A percentile compares a stretch with the other conserved stretches of the same genome.
Evolutionary conservation across 2,888 invertebrate species (phyloP).

Genomic region (Clostera curtula): DNA sequence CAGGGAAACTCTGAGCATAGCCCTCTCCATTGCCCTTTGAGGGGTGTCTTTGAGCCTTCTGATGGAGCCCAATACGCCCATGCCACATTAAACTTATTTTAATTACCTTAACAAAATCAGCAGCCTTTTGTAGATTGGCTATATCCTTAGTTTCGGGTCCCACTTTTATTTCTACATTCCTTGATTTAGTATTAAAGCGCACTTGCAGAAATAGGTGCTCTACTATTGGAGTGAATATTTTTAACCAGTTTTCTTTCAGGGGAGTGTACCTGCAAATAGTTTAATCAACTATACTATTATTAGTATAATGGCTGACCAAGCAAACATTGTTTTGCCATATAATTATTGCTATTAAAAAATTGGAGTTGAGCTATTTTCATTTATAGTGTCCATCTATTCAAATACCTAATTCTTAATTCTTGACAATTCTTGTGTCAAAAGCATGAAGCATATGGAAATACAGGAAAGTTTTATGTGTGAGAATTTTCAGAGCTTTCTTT

Average conservation of each 20-base stretch:
- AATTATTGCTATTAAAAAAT: no score
- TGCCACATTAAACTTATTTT: neutral
- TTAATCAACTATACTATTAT: neutral
- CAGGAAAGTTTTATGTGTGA: no score
- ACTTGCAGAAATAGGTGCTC: constrained; percentile 96
- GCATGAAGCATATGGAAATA: no score
- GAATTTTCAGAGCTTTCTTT: no score
- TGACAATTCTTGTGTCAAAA: no score
- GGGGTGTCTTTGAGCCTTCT: no score
- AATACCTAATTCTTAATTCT: no score
- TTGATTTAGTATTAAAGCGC: constrained; percentile 92
- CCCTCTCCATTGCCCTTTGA: no score
- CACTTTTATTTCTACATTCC: constrained; percentile 91
- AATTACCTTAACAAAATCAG: constrained; percentile 92
- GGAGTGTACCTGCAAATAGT: constrained; percentile 84
- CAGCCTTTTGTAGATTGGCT: constrained; percentile 95
- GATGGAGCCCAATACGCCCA: no score
- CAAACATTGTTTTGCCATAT: neutral
- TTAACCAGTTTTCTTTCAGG: constrained; percentile 96
- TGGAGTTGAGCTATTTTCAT: no score
- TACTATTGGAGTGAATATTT: constrained; percentile 96
- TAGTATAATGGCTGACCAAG: neutral
- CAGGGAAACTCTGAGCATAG: no score
- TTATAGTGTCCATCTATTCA: no score
- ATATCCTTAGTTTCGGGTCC: constrained; percentile 87